Base-by-base conservation (phyloP, 2,797 vertebrate species). In the Prunella strophiata region DNA sequence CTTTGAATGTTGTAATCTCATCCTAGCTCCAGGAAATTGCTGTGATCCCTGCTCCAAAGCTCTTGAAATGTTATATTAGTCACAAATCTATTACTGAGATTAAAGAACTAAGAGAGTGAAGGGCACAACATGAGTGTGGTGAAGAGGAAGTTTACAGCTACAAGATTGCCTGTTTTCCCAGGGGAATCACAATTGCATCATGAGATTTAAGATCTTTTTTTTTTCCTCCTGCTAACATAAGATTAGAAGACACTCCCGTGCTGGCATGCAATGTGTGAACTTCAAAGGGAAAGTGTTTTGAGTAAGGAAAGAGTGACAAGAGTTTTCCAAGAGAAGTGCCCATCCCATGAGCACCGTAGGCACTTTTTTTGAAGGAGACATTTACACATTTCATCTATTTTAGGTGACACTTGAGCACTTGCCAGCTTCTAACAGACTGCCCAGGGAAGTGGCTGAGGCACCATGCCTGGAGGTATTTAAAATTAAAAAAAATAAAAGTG, bases 1-100 rank as follows among this genome's bases (percentile, higher is more conserved):
- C 65, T 93, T 74, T 55, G 51, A 88, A 75, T 80, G 65, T 25
- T 77, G 78, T 80, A 94, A 95, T 95, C 93, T 77, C 4, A 7
- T 81, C 66, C 73, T 84, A 85, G 75, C 89, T 95, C n/a, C 61
- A 83, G 68, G 81, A 95, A 89, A 93, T 91, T 67, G 50, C 45
- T 87, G n/a, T 80, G 74, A 92, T 91, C 63, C 30, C 27, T 63
- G 48, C 81, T 92, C 63, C 74, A 87, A 82, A 92, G 74, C 80
- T 85, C 67, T 95, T 83, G 70, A 89, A 85, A 89, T 36, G 54
- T 67, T 84, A 11, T 38, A 45, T 65, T 75, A 89, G 42, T 68
- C 61, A 92, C 50, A 79, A 82, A 16, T 38, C 75, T 88, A 9
- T 82, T 83, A 66, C 30, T 66, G 61, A 83, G 84, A 94, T 89